A percentile compares a stretch with the other conserved stretches of the same genome.
Evolutionary conservation across 2,113 vertebrate species (phyloP).

Genomic region (Proteles cristata): DNA sequence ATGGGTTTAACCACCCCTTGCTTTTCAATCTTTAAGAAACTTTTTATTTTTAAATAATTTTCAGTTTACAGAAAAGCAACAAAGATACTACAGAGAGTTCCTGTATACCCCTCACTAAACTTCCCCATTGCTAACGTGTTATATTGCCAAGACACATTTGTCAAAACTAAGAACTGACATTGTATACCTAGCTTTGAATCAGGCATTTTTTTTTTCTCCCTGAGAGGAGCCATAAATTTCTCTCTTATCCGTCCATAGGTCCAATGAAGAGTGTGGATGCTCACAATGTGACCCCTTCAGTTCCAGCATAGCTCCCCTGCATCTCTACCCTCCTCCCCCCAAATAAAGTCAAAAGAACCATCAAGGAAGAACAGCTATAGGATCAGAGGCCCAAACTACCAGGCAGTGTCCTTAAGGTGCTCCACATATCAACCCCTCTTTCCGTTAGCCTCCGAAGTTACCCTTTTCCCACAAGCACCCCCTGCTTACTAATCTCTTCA

Average conservation of each 20-base stretch:
- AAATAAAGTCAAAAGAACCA: neutral
- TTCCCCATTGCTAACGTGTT: neutral
- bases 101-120: neutral
- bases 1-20: neutral
- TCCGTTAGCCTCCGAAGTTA: neutral
- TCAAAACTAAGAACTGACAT: conserved; percentile 9
- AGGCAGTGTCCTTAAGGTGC: neutral
- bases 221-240: neutral
- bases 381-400: neutral
- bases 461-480: neutral
- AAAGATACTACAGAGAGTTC: neutral
- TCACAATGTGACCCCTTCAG: neutral
- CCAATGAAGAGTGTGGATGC: neutral
- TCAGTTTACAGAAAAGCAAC: neutral
- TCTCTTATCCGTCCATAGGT: neutral
- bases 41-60: neutral
- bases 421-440: neutral
- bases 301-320: neutral
- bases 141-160: neutral
- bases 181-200: neutral
- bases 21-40: conserved; percentile 1
- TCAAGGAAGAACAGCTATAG: neutral
- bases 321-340: neutral
- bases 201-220: neutral
- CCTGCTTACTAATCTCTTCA: neutral